These are phyloP conservation scores for Macropodus opercularis DNA, from an alignment of 2,797 vertebrate species.

Conservation along the genomic window DNA sequence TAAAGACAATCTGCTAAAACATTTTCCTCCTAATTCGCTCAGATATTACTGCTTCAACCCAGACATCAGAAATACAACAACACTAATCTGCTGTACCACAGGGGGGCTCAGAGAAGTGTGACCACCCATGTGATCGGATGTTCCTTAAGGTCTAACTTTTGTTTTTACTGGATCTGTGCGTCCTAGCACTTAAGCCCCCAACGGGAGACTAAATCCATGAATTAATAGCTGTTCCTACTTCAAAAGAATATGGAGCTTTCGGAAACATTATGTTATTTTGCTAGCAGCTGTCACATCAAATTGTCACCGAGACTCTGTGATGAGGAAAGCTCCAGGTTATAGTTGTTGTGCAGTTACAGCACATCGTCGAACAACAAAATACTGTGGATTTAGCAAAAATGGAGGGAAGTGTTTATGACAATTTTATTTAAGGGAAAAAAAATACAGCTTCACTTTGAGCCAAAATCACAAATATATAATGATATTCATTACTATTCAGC, in stretches of 20 bases:
- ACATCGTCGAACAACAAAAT: slow-evolving; percentile 1
- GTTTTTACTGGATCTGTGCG: slow-evolving; percentile 22
- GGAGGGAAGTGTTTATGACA: slow-evolving; percentile 3
- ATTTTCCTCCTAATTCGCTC: background rate
- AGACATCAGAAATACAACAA: background rate
- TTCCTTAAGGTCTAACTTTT: slow-evolving; percentile 19
- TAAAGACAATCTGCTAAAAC: background rate
- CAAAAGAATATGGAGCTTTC: slow-evolving; percentile 17
- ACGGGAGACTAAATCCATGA: slow-evolving; percentile 15
- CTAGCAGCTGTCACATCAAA: slow-evolving; percentile 39
- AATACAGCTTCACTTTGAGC: background rate
- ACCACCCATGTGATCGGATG: slow-evolving; percentile 19
- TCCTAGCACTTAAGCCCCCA: slow-evolving; percentile 1
- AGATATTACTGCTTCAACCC: background rate
- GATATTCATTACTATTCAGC: slow-evolving; percentile 3
- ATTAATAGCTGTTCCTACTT: slow-evolving; percentile 24
- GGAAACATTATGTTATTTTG: slow-evolving; percentile 21
- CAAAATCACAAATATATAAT: background rate
- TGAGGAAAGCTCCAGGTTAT: slow-evolving; percentile 27
- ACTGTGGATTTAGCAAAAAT: slow-evolving; percentile 11
- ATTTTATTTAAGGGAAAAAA: background rate
- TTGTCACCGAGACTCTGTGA: slow-evolving; percentile 21
- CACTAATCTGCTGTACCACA: slow-evolving; percentile 8
- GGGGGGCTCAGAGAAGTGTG: slow-evolving; percentile 17
- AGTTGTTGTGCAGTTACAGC: slow-evolving; percentile 8